Evolutionary conservation across 1,140 invertebrate species (phyloP).

Genomic region (Cotesia glomerata): DNA sequence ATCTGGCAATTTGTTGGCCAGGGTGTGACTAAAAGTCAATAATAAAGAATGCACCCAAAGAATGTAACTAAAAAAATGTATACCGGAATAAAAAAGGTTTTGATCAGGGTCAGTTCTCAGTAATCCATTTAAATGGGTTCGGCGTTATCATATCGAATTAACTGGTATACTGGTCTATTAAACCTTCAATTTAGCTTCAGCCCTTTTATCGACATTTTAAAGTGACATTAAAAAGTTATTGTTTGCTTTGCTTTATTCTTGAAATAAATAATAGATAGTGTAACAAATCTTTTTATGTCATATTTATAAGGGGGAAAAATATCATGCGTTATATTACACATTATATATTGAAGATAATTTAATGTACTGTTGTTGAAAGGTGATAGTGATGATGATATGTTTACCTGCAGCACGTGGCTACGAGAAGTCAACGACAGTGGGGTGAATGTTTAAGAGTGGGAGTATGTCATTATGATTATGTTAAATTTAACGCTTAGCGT

Average conservation of each 20-base stretch:
- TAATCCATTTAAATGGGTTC: conserved; percentile 24
- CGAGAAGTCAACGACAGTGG: background rate
- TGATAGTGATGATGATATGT: conserved; percentile 34
- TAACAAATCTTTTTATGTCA: too few relatives aligned
- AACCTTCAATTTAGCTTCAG: conserved; percentile 7
- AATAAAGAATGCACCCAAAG: background rate
- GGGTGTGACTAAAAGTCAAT: conserved; percentile 25
- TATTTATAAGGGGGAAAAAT: too few relatives aligned
- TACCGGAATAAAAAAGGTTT: conserved; percentile 17
- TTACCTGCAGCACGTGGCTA: conserved; percentile 52
- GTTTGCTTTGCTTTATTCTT: background rate
- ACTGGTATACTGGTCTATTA: too few relatives aligned
- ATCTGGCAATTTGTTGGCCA: conserved; percentile 18
- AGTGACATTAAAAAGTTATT: background rate
- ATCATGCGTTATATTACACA: too few relatives aligned
- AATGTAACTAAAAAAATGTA: background rate
- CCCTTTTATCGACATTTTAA: background rate
- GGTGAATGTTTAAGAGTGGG: background rate
- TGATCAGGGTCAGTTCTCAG: conserved; percentile 24
- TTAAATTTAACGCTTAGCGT: too few relatives aligned
- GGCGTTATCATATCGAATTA: background rate
- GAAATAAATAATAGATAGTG: background rate
- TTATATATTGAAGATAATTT: background rate
- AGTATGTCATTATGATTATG: background rate
- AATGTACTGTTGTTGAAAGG: background rate